Conservation (phyloP, 2,888 invertebrate species). For the Alitta virens region DNA sequence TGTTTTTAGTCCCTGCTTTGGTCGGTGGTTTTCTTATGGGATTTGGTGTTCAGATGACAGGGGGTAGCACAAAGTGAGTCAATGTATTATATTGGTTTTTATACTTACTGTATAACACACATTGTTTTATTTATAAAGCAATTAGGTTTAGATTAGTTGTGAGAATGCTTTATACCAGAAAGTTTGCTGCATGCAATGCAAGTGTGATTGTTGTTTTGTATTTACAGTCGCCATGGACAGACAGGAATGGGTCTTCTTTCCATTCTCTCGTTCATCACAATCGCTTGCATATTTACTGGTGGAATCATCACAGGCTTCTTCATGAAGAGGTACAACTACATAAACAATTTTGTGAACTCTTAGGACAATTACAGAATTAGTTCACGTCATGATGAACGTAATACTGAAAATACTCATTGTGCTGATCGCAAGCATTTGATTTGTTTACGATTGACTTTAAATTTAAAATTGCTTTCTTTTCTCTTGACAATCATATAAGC, state of each 20-base stretch:
- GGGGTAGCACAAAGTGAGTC: conserved; percentile 51
- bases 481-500: too few species aligned
- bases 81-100: not conserved
- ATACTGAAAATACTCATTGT: too few species aligned
- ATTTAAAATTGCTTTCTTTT: too few species aligned
- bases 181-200: too few species aligned
- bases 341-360: too few species aligned
- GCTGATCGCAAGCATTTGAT: too few species aligned
- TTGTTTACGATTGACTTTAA: too few species aligned
- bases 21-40: conserved; percentile 46
- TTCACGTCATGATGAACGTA: too few species aligned
- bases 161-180: not conserved
- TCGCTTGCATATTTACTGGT: conserved; percentile 23
- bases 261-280: conserved; percentile 29
- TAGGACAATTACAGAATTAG: too few species aligned
- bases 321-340: conserved; percentile 8
- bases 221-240: conserved; percentile 30
- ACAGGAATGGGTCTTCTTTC: conserved; percentile 33
- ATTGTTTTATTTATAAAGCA: not conserved
- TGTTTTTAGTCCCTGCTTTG: conserved; percentile 34
- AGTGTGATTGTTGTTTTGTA: not conserved
- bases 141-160: not conserved
- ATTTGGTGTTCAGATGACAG: conserved; percentile 46
- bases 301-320: conserved; percentile 22
- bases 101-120: too few species aligned